phyloP scores from a whole-genome alignment of 2,113 vertebrate species.

The Callipepla californica region DNA sequence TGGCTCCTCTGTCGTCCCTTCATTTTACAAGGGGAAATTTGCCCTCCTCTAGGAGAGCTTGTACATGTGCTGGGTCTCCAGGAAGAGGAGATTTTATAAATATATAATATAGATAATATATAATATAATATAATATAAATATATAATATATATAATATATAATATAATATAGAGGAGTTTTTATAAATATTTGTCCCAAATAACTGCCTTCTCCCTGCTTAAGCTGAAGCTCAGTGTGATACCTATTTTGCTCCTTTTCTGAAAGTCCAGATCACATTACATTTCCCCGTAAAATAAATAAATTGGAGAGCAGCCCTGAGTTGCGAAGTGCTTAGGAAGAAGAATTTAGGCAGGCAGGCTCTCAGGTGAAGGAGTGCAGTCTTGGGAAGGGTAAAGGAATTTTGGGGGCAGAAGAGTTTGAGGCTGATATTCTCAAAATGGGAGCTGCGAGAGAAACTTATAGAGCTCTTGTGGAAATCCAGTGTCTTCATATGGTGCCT shows the following conservation, averaged over 20 bases:
- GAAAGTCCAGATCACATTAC: neutral
- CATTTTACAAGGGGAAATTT: neutral
- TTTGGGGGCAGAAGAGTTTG: neutral
- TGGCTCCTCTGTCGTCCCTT: neutral
- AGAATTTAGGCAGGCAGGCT: neutral
- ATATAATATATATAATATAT: too few species aligned
- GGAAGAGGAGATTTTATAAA: neutral
- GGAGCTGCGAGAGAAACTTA: neutral
- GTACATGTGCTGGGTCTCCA: neutral
- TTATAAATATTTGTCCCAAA: neutral
- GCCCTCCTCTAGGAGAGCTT: neutral
- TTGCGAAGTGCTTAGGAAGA: neutral
- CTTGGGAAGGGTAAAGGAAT: neutral
- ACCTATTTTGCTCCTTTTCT: neutral
- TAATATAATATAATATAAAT: too few species aligned
- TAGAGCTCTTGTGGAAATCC: neutral
- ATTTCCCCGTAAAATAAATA: neutral
- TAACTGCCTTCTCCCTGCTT: neutral
- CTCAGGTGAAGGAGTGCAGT: neutral
- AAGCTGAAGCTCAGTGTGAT: neutral
- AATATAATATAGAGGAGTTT: too few species aligned
- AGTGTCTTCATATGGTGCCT: neutral
- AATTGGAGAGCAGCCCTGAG: neutral
- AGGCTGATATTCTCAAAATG: neutral
- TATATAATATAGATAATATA: too few species aligned